Evolutionary conservation across 2,113 vertebrate genomes (phyloP).

Genomic region (Gavia stellata): DNA sequence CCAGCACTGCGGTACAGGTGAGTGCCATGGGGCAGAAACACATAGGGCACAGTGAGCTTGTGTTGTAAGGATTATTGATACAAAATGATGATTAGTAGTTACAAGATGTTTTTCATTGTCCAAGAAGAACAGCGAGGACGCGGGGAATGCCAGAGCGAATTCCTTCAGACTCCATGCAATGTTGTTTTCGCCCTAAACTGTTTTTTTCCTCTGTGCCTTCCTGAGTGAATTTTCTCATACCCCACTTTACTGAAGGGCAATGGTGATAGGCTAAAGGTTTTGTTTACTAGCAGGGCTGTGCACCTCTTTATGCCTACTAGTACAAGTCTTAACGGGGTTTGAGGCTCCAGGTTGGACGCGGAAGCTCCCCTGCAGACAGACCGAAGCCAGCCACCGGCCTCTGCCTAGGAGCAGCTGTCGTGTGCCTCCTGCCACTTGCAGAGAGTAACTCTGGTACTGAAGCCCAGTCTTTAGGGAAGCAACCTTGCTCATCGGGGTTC

Average conservation of each 20-base stretch:
- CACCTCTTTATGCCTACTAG: background rate
- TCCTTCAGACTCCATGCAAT: background rate
- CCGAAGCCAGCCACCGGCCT: too few species aligned
- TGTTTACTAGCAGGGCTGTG: background rate
- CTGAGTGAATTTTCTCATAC: background rate
- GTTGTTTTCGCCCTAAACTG: background rate
- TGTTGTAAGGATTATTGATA: background rate
- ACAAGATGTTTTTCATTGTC: background rate
- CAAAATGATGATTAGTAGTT: background rate
- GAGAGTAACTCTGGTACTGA: background rate
- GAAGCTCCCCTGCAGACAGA: background rate
- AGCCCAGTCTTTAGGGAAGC: background rate
- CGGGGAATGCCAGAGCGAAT: background rate
- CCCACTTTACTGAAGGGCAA: background rate
- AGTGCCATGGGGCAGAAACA: background rate
- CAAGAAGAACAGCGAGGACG: background rate
- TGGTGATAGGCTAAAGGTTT: background rate
- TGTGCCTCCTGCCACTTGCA: too few species aligned
- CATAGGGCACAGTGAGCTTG: background rate
- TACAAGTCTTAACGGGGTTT: background rate
- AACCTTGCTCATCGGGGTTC: background rate
- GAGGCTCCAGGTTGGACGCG: background rate
- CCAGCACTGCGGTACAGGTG: rapidly evolving
- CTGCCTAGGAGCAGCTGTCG: background rate
- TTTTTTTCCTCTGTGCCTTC: background rate